Percentiles rank a stretch among this genome's conserved stretches.
Conservation (phyloP, 2,797 vertebrate genomes). For the Acrossocheilus wenchowensis region DNA sequence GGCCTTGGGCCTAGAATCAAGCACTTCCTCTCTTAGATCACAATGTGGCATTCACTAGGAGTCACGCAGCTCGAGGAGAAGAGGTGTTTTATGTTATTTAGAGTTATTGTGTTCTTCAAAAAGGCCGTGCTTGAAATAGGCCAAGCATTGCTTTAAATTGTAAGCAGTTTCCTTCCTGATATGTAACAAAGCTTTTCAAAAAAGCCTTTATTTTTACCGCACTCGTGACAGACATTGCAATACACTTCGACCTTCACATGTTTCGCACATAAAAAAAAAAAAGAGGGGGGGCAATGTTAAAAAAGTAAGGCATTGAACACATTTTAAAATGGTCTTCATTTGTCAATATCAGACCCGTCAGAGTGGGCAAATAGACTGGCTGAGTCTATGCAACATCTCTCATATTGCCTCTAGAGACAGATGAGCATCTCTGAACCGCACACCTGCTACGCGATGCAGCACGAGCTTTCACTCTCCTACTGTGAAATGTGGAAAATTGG, state of each 20-base stretch:
- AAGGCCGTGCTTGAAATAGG: not conserved
- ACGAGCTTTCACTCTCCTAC: not conserved
- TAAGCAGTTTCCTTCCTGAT: not conserved
- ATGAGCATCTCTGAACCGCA: constrained; percentile 21
- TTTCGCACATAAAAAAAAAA: not conserved
- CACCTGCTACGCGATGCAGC: constrained; percentile 4
- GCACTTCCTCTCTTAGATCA: constrained; percentile 14
- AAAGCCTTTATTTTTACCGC: not conserved
- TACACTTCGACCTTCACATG: not conserved
- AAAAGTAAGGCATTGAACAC: not conserved
- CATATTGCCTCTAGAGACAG: constrained; percentile 2
- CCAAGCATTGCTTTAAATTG: not conserved
- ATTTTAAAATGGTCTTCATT: constrained; percentile 4
- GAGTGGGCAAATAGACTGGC: constrained; percentile 8
- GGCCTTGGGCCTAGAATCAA: not conserved
- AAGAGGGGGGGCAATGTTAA: not conserved
- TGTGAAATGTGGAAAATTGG: not conserved
- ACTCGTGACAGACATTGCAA: not conserved
- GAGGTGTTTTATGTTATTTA: constrained; percentile 23
- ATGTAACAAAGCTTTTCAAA: constrained; percentile 7
- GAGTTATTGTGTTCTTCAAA: constrained; percentile 13
- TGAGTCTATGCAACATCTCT: constrained; percentile 19
- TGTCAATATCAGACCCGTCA: not conserved
- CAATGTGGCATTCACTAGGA: not conserved
- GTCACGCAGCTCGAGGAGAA: constrained; percentile 6